These are phyloP conservation scores for Tupiocoris notatus DNA, from an alignment of 2,888 invertebrate species.

Conservation along the genomic window DNA sequence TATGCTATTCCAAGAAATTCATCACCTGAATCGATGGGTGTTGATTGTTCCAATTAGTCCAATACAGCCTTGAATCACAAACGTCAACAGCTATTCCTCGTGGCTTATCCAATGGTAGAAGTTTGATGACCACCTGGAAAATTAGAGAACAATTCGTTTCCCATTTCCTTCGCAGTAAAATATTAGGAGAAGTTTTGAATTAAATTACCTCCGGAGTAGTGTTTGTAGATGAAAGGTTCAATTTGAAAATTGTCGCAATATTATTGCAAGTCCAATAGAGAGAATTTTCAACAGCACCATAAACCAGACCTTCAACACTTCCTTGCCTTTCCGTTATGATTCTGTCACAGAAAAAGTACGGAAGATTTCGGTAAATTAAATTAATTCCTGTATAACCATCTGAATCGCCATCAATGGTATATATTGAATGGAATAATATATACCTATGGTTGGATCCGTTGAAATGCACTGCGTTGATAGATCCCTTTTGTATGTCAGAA, in stretches of 20 bases:
- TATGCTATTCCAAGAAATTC: constrained; percentile 57
- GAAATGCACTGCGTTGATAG: constrained; percentile 78
- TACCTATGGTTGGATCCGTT: constrained; percentile 72
- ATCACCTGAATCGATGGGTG: constrained; percentile 71
- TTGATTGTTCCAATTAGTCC: constrained; percentile 88
- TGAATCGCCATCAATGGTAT: constrained; percentile 49
- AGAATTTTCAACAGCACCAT: constrained; percentile 65
- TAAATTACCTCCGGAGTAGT: constrained; percentile 35
- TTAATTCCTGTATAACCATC: not conserved
- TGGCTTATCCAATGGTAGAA: constrained; percentile 72
- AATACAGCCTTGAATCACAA: constrained; percentile 72
- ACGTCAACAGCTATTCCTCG: constrained; percentile 82
- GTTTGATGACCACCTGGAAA: constrained; percentile 62
- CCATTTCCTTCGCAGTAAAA: too few species aligned
- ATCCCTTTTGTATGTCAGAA: constrained; percentile 83
- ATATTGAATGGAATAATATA: constrained; percentile 59
- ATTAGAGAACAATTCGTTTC: too few species aligned
- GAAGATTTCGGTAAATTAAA: not conserved
- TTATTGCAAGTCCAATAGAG: constrained; percentile 86
- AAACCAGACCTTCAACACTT: constrained; percentile 83
- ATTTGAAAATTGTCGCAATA: constrained; percentile 68
- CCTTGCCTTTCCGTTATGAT: constrained; percentile 59
- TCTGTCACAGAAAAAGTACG: too few species aligned
- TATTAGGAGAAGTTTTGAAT: too few species aligned
- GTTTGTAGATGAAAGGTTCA: constrained; percentile 52